Evolutionary conservation across 2,888 invertebrate species (phyloP), one percentile per base, ranked within the genome.

Genomic region (Habroteleia sp.): DNA sequence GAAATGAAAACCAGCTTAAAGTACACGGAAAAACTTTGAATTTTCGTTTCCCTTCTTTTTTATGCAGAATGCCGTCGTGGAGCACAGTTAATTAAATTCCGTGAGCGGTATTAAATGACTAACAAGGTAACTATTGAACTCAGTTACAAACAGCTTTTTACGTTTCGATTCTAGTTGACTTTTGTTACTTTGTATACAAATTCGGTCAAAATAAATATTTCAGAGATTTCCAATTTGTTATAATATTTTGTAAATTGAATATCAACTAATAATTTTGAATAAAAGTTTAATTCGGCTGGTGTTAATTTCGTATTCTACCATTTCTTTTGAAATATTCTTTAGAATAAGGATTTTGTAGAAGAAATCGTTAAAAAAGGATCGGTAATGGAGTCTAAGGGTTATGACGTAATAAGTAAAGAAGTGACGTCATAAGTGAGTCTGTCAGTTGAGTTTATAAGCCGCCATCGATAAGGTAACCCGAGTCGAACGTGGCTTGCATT

Each of bases 371-470:
- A n/a, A n/a, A n/a, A n/a, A n/a, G n/a, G n/a, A n/a, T n/a, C 20
- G 20, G 20, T 1, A 7, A 33, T n/a, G n/a, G n/a, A 41, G 8
- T 42, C 8, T 17, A 37, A 17, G 31, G 13, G 29, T 73, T 42
- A 58, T 42, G 58, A 31, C 31, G 33, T 50, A 41, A 50, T 63
- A 41, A 50, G 42, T 4, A 20, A 37, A 14, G 50, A 73, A 54
- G 44, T 60, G 68, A 68, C 46, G 52, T 72, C 68, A 50, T 62
- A 58, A 72, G 63, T 68, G 62, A 39, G 46, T 1, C 62, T 76
- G 78, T 77, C 74, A 63, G 72, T 71, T 11, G 60, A 58, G 50
- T 82, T 83, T 83, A 82, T 69, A 75, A 74, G 66, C 63, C 35
- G 63, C 66, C 66, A 77, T 76, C 77, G 78, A 77, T 77, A 78